Percentiles rank a stretch among this genome's conserved stretches.
Conservation (phyloP, 2,113 vertebrate genomes). For the Hippocampus comes region DNA sequence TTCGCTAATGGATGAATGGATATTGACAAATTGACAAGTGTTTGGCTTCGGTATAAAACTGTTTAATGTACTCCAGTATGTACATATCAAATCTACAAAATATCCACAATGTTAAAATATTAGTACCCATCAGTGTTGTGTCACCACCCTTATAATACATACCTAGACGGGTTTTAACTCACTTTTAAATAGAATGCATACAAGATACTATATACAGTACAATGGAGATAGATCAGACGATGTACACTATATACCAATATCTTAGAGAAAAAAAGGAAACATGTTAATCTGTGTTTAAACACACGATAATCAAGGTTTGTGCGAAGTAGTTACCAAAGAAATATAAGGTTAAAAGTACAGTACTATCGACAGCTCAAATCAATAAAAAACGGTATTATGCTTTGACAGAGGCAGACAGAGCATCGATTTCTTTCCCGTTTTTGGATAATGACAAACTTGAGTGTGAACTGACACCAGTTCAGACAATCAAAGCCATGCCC, state of each 20-base stretch:
- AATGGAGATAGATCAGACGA: constrained; percentile 39
- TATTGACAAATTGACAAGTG: constrained; percentile 18
- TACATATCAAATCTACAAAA: constrained; percentile 79
- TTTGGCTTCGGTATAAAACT: constrained; percentile 60
- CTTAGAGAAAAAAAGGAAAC: constrained; percentile 44
- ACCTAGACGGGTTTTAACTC: constrained; percentile 44
- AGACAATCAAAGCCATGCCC: constrained; percentile 36
- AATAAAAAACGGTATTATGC: constrained; percentile 14
- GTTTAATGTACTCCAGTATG: constrained; percentile 72
- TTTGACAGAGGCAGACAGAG: constrained; percentile 34
- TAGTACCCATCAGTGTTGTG: constrained; percentile 37
- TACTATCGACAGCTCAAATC: constrained; percentile 43
- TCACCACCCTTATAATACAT: constrained; percentile 65
- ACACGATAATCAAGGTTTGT: constrained; percentile 45
- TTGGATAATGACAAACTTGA: constrained; percentile 14
- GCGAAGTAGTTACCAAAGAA: constrained; percentile 46
- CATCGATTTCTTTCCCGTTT: constrained; percentile 29
- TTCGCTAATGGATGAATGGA: not conserved
- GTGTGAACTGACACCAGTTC: constrained; percentile 24
- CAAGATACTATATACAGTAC: constrained; percentile 38
- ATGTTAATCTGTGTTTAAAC: constrained; percentile 54
- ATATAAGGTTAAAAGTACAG: constrained; percentile 57
- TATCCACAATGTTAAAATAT: constrained; percentile 72
- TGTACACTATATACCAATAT: constrained; percentile 41
- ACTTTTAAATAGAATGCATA: constrained; percentile 60